Evolutionary conservation across 2,888 invertebrate species (phyloP).

Genomic region (Horisme vitalbata): DNA sequence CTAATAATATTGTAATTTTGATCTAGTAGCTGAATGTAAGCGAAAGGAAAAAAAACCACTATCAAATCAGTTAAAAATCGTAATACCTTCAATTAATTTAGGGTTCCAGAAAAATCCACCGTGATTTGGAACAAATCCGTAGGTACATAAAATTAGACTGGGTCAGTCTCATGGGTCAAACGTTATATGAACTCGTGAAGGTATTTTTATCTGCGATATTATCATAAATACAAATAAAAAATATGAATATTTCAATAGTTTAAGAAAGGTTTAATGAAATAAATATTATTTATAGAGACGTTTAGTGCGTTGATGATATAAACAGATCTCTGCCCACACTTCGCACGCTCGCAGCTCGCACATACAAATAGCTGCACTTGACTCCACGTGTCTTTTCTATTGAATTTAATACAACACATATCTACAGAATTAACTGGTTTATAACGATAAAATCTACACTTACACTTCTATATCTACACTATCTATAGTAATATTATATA

Average conservation of each 20-base stretch:
- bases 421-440: too few species aligned
- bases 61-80: too few species aligned
- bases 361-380: conserved; percentile 52
- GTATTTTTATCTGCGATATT: conserved; percentile 17
- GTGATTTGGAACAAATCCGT: conserved; percentile 3
- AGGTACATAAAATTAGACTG: conserved; percentile 12
- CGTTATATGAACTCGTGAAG: conserved; percentile 14
- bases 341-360: conserved; percentile 34
- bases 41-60: too few species aligned
- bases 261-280: conserved; percentile 20
- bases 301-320: conserved; percentile 29
- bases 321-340: conserved; percentile 36
- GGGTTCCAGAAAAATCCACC: conserved; percentile 5
- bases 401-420: conserved; percentile 38
- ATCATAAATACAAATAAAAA: conserved; percentile 17
- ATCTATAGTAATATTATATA: too few species aligned
- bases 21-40: too few species aligned
- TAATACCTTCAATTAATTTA: too few species aligned
- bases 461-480: too few species aligned
- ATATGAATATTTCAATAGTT: conserved; percentile 24
- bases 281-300: conserved; percentile 24
- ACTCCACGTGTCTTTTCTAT: conserved; percentile 42
- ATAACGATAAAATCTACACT: too few species aligned
- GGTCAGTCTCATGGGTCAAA: conserved; percentile 16
- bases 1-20: too few species aligned